These are phyloP conservation scores for Oligia fasciuncula DNA, from an alignment of 2,888 invertebrate species.

Conservation along the genomic window DNA sequence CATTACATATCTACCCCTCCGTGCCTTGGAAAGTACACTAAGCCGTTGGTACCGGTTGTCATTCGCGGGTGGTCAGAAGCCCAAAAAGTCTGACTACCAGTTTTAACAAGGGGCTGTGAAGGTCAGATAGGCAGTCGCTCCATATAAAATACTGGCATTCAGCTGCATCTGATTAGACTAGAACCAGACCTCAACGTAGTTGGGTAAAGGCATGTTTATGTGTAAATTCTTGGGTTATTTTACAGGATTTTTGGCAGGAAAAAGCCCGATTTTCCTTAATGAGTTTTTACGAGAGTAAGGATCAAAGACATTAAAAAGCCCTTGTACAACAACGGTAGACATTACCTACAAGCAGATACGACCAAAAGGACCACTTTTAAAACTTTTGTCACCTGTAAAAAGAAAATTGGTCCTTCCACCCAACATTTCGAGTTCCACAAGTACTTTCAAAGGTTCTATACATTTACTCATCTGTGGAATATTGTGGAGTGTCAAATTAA, in stretches of 20 bases:
- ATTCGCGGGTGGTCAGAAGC: neutral
- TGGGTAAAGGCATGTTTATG: neutral
- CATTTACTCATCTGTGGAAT: conserved; percentile 51
- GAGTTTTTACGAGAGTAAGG: neutral
- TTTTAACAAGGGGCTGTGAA: too few relatives aligned
- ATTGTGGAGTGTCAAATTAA: conserved; percentile 77
- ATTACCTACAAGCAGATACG: conserved; percentile 17
- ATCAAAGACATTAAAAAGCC: neutral
- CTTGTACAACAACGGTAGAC: neutral
- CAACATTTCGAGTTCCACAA: conserved; percentile 52
- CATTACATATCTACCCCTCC: neutral
- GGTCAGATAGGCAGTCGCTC: neutral
- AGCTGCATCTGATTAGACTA: neutral
- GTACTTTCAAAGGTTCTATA: conserved; percentile 46
- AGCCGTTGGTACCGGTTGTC: neutral
- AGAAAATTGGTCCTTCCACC: conserved; percentile 46
- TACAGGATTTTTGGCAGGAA: neutral
- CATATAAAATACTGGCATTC: neutral
- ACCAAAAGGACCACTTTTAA: conserved; percentile 4
- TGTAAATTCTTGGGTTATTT: neutral
- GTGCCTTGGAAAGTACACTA: neutral
- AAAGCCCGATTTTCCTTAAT: neutral
- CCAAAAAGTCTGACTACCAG: too few relatives aligned
- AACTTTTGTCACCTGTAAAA: conserved; percentile 30
- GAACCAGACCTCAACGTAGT: neutral